A percentile compares a stretch with the other conserved stretches of the same genome.
Evolutionary conservation across 2,797 vertebrate species (phyloP).

Genomic region (Acomys russatus): DNA sequence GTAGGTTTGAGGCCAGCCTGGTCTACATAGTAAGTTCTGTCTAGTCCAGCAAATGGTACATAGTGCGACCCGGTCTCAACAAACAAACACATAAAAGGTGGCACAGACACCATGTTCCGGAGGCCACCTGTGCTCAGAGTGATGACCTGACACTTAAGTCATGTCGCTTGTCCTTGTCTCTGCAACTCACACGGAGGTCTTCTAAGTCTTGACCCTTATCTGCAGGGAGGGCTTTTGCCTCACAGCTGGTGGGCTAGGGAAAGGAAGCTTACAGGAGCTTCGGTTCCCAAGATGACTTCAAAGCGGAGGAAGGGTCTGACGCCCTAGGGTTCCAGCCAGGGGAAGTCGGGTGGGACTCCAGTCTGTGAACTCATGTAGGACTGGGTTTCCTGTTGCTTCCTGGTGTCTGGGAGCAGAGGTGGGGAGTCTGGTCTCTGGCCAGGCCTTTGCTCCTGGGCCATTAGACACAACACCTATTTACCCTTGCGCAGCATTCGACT

Average conservation of each 20-base stretch:
- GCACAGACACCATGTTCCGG: neutral
- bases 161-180: neutral
- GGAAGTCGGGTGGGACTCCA: slow-evolving; percentile 64
- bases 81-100: neutral
- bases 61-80: neutral
- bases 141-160: neutral
- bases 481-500: neutral
- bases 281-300: slow-evolving; percentile 73
- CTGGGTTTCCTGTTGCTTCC: slow-evolving; percentile 75
- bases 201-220: slow-evolving; percentile 4
- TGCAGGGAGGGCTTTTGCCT: neutral
- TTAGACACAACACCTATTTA: neutral
- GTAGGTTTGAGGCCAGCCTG: neutral
- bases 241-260: slow-evolving; percentile 1
- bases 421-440: slow-evolving; percentile 41
- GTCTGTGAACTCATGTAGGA: slow-evolving; percentile 60
- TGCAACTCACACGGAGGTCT: slow-evolving; percentile 30
- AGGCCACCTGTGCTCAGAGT: neutral
- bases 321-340: neutral
- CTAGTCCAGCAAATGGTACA: neutral
- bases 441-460: slow-evolving; percentile 40
- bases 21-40: neutral
- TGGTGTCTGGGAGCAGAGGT: slow-evolving; percentile 36
- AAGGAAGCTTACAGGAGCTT: slow-evolving; percentile 36
- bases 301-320: slow-evolving; percentile 78